Percentiles rank a stretch among this genome's conserved stretches.
These are phyloP conservation scores for Trichoplusia ni DNA, from an alignment of 1,140 invertebrate genomes.

Conservation along the genomic window DNA sequence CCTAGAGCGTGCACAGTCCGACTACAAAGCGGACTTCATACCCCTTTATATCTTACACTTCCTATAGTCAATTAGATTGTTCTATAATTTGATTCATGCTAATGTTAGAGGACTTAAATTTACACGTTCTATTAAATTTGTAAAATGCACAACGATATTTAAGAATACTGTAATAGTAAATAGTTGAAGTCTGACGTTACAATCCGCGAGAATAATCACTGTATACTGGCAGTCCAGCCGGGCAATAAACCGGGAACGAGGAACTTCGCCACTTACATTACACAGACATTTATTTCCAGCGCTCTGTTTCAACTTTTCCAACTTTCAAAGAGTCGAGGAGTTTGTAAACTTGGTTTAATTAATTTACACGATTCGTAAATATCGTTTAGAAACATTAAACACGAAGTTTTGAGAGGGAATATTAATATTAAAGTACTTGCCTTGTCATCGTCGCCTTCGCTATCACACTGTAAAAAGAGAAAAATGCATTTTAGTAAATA, in stretches of 20 bases:
- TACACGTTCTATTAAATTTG: too few species aligned
- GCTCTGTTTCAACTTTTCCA: conserved; percentile 65
- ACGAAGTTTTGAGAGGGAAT: conserved; percentile 39
- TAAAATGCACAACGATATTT: conserved; percentile 27
- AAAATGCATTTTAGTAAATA: conserved; percentile 53
- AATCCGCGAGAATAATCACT: conserved; percentile 65
- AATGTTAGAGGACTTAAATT: too few species aligned
- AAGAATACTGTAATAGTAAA: conserved; percentile 72
- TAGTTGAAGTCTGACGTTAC: conserved; percentile 50
- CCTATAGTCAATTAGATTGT: not conserved
- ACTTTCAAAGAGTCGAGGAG: conserved; percentile 52
- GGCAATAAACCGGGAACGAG: conserved; percentile 67
- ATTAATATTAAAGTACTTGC: conserved; percentile 80
- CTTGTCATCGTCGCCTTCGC: conserved; percentile 93
- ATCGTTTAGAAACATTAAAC: conserved; percentile 35
- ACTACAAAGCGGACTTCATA: conserved; percentile 60
- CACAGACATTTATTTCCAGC: conserved; percentile 71
- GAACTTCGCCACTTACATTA: conserved; percentile 74
- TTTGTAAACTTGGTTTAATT: conserved; percentile 61
- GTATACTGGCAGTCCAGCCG: conserved; percentile 42
- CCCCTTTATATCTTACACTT: conserved; percentile 32
- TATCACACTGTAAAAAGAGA: conserved; percentile 91
- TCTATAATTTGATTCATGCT: too few species aligned
- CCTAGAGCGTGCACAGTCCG: conserved; percentile 57
- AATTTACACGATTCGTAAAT: conserved; percentile 62